Evolutionary conservation across 2,113 vertebrate genomes (phyloP).

Genomic region (Pluvialis apricaria): DNA sequence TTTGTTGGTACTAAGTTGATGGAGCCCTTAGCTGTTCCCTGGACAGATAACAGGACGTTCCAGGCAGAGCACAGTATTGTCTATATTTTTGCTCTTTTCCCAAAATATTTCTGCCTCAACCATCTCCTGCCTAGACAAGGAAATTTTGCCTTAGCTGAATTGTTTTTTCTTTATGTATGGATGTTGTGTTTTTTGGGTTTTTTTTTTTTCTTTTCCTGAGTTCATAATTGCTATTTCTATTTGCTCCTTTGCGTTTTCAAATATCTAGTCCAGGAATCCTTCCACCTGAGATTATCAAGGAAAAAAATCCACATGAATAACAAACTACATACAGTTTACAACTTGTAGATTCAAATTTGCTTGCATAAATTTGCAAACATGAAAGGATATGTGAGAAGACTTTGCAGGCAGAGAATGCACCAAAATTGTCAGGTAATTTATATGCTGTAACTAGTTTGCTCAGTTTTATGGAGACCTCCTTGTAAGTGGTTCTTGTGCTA

Average conservation of each 20-base stretch:
- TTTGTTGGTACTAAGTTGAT: not conserved
- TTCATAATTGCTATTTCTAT: not conserved
- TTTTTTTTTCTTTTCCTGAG: not conserved
- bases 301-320: not conserved
- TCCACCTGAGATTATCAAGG: not conserved
- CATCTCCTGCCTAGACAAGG: not conserved
- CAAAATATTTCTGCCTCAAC: not conserved
- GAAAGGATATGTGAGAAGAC: not conserved
- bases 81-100: not conserved
- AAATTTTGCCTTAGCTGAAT: not conserved
- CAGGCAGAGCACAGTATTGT: not conserved
- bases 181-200: no score
- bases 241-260: not conserved
- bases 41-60: not conserved
- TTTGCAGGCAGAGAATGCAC: not conserved
- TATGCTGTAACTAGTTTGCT: not conserved
- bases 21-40: not conserved
- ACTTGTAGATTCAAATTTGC: not conserved
- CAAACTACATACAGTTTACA: not conserved
- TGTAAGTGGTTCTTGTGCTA: not conserved
- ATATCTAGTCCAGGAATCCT: not conserved
- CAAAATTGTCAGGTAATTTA: not conserved
- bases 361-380: not conserved
- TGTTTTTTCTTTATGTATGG: not conserved
- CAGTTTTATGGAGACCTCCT: not conserved